Evolutionary conservation across 2,113 vertebrate species (phyloP), one percentile per base, ranked within the genome.

Genomic region (Passer montanus): DNA sequence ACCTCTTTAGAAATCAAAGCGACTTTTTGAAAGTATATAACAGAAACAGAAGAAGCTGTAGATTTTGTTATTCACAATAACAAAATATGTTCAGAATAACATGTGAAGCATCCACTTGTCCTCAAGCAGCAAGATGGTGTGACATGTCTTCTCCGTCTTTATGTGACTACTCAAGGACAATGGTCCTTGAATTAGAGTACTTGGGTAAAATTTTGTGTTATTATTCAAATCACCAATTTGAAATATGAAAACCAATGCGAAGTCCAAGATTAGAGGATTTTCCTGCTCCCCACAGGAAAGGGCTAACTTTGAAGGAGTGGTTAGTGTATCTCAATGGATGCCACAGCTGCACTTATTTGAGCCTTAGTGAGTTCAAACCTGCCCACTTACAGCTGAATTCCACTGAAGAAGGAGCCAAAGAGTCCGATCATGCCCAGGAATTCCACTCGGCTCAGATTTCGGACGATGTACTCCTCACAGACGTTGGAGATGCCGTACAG

Each of bases 401-500:
- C 99, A 50, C 99, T 99, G 98, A 99, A 99, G 98, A 99, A 99
- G 74, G 99, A 99, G 83, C 99, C 99, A 11, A 99, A 99, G 78
- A 99, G 99, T 75, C 99, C 99, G 11, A 99, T 99, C 99, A 99
- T 99, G 83, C 99, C 99, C 46, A 99, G 98, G 95, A 99, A 99
- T 94, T 99, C 99, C 80, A 99, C 99, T 12, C 99, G 98, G 84
- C 99, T 99, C 95, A 99, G 95, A 79, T 99, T 99, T 96, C 99
- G 98, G 90, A 99, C 98, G 4, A 99, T 99, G 94, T 99, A 99
- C 95, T 99, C 99, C 97, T 99, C 98, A 81, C 99, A 99, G 69
- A 99, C 98, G 0, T 99, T 99, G 1, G 99, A 99, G 94, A 99
- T 99, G 9, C 99, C 99, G 0, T 99, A 99, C 0, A 99, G 97